Percentiles rank a stretch among this genome's conserved stretches.
Conservation (phyloP, 2,113 vertebrate species). For the Thinocorus orbignyianus region DNA sequence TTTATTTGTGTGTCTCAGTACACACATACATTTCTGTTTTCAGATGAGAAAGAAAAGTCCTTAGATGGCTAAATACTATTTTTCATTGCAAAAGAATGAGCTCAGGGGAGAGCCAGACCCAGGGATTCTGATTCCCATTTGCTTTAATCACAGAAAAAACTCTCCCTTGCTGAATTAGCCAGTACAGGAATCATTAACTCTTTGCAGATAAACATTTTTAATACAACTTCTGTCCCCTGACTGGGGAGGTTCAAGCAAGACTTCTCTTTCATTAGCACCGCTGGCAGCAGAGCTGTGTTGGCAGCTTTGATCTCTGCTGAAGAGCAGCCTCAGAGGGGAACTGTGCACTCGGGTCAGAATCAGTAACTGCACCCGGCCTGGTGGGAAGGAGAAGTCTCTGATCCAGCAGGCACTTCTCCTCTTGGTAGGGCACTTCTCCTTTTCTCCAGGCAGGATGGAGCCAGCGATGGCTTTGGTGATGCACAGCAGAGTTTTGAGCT, state of each 20-base stretch:
- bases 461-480: neutral
- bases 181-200: neutral
- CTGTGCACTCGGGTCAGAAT: neutral
- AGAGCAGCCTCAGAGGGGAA: neutral
- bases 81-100: neutral
- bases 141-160: neutral
- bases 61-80: neutral
- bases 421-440: neutral
- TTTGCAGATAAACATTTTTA: neutral
- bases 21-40: neutral
- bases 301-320: neutral
- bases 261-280: accelerated
- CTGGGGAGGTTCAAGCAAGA: neutral
- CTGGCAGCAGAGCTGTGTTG: neutral
- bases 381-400: neutral
- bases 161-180: neutral
- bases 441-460: neutral
- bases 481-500: neutral
- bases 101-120: neutral
- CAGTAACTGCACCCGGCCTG: neutral
- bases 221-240: neutral
- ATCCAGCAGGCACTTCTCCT: neutral
- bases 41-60: neutral
- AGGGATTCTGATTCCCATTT: neutral
- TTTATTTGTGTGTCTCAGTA: neutral